Evolutionary conservation across 2,797 vertebrate species (phyloP).

Genomic region (Oryzias dopingdopingensis): DNA sequence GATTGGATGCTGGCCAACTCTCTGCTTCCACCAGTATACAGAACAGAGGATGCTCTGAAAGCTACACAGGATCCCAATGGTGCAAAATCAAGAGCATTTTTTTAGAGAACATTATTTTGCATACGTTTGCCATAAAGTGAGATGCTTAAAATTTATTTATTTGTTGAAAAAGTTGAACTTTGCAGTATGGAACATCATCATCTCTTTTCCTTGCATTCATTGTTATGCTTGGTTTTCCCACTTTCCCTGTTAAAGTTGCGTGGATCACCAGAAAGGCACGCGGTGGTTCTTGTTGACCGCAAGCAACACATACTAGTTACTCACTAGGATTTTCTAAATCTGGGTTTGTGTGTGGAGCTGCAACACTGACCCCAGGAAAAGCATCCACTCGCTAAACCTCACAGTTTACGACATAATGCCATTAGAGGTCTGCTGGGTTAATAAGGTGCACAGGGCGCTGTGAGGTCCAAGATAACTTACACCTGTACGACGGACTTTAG

Average conservation of each 20-base stretch:
- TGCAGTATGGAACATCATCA: too few species aligned
- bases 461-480: background rate
- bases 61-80: conserved; percentile 12
- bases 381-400: conserved; percentile 23
- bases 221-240: conserved; percentile 20
- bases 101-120: too few species aligned
- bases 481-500: conserved; percentile 5
- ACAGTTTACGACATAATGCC: conserved; percentile 29
- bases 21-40: conserved; percentile 14
- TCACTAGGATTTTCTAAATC: conserved; percentile 11
- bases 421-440: conserved; percentile 38
- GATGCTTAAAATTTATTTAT: too few species aligned
- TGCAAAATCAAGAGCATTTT: background rate
- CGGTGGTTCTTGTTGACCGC: conserved; percentile 31
- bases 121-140: too few species aligned
- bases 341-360: conserved; percentile 3
- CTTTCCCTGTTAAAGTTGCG: conserved; percentile 32
- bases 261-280: conserved; percentile 29
- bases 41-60: conserved; percentile 23
- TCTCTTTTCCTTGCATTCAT: too few species aligned
- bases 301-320: conserved; percentile 6
- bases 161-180: too few species aligned
- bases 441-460: conserved; percentile 17
- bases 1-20: conserved; percentile 42
- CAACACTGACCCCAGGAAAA: conserved; percentile 25